A percentile compares a stretch with the other conserved stretches of the same genome.
phyloP scores from a whole-genome alignment of 2,113 vertebrate species.

The Oostethus manadensis region DNA sequence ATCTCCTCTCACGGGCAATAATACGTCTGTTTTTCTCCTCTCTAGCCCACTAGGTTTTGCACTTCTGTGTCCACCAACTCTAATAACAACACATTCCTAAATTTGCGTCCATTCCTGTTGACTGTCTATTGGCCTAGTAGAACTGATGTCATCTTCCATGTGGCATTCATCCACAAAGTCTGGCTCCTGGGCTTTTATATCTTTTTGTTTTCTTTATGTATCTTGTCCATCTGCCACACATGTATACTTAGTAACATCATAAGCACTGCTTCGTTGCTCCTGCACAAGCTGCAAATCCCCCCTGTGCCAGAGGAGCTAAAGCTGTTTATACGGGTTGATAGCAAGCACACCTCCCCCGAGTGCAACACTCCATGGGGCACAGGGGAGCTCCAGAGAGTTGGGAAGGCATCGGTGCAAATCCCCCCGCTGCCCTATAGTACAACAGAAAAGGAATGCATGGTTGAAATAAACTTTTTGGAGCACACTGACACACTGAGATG shows the following conservation, averaged over 20 bases:
- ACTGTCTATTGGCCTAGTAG: conserved; percentile 33
- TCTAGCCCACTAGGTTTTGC: conserved; percentile 13
- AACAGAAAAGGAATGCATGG: background rate
- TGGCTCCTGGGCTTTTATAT: conserved; percentile 17
- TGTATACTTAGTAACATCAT: conserved; percentile 22
- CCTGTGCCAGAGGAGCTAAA: conserved; percentile 44
- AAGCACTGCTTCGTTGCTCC: conserved; percentile 44
- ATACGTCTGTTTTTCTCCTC: conserved; percentile 34
- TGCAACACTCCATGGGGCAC: conserved; percentile 35
- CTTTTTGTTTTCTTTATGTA: background rate
- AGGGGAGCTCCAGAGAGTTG: conserved; percentile 15
- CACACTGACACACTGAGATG: background rate
- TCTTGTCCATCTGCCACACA: background rate
- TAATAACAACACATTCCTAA: conserved; percentile 35
- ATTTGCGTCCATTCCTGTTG: conserved; percentile 27
- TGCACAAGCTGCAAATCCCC: conserved; percentile 47
- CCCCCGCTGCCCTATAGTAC: background rate
- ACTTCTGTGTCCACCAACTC: conserved; percentile 37
- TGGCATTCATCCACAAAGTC: conserved; percentile 29
- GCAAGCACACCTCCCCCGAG: conserved; percentile 38
- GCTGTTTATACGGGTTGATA: conserved; percentile 46
- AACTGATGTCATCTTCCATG: conserved; percentile 23
- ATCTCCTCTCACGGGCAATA: conserved; percentile 46
- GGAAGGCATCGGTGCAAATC: conserved; percentile 30
- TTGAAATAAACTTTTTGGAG: background rate